Evolutionary conservation across 2,888 invertebrate genomes (phyloP).

Genomic region (Zelleria hepariella): DNA sequence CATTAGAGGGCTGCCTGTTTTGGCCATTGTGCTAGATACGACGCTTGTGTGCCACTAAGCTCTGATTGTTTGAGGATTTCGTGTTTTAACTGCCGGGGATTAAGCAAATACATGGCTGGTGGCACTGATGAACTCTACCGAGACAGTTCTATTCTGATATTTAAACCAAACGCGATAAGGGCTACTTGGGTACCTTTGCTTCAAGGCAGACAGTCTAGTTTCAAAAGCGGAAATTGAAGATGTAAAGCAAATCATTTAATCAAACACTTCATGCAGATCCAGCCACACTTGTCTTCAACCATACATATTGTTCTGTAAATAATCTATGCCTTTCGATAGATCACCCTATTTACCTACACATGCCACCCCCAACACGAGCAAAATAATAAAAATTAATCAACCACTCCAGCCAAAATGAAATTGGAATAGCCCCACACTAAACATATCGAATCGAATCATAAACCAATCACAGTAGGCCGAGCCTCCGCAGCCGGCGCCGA

Average conservation of each 20-base stretch:
- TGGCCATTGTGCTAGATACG: slow-evolving; percentile 62
- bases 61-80: slow-evolving; percentile 57
- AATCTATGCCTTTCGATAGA: background rate
- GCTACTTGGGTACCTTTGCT: no score
- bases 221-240: no score
- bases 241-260: no score
- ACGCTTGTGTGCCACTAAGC: slow-evolving; percentile 55
- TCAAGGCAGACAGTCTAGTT: no score
- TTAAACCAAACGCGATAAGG: background rate
- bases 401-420: background rate
- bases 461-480: slow-evolving; percentile 41
- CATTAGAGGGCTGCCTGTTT: slow-evolving; percentile 63
- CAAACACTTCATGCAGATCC: no score
- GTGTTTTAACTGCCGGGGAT: slow-evolving; percentile 45
- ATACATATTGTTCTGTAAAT: background rate
- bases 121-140: background rate
- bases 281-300: no score
- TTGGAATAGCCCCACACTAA: background rate
- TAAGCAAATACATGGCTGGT: slow-evolving; percentile 41
- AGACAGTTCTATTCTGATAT: background rate
- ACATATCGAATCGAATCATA: slow-evolving; percentile 51
- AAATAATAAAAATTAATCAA: slow-evolving; percentile 13
- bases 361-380: slow-evolving; percentile 15
- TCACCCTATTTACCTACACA: background rate
- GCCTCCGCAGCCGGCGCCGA: slow-evolving; percentile 34